Conservation (phyloP, 2,797 vertebrate species). For the Nyctibius grandis region DNA sequence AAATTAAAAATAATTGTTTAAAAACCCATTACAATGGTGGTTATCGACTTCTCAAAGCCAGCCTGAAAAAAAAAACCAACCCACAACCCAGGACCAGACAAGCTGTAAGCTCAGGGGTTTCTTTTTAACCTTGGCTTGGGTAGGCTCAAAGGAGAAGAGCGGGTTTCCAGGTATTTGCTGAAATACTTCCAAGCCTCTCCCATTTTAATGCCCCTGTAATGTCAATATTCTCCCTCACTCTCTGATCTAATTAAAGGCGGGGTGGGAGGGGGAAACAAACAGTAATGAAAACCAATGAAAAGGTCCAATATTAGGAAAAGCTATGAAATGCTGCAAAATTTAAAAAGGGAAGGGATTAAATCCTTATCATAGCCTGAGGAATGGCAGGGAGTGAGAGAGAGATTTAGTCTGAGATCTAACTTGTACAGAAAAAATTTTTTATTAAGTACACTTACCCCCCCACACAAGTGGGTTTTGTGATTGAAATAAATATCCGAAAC, state of each 20-base stretch:
- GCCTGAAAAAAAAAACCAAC: neutral
- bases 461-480: neutral
- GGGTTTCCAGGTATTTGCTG: neutral
- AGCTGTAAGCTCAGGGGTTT: neutral
- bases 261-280: rapidly evolving
- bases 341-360: neutral
- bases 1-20: neutral
- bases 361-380: neutral
- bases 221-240: neutral
- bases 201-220: neutral
- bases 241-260: neutral
- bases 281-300: neutral
- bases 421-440: neutral
- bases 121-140: neutral
- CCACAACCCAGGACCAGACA: neutral
- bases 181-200: neutral
- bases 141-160: neutral
- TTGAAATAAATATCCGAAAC: neutral
- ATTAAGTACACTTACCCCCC: neutral
- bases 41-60: neutral
- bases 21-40: neutral
- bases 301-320: neutral
- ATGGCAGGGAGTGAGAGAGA: neutral
- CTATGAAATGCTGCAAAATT: neutral
- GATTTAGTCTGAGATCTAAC: neutral